These are phyloP conservation scores for Melanchra persicariae DNA, from an alignment of 2,888 invertebrate species.

Conservation along the genomic window DNA sequence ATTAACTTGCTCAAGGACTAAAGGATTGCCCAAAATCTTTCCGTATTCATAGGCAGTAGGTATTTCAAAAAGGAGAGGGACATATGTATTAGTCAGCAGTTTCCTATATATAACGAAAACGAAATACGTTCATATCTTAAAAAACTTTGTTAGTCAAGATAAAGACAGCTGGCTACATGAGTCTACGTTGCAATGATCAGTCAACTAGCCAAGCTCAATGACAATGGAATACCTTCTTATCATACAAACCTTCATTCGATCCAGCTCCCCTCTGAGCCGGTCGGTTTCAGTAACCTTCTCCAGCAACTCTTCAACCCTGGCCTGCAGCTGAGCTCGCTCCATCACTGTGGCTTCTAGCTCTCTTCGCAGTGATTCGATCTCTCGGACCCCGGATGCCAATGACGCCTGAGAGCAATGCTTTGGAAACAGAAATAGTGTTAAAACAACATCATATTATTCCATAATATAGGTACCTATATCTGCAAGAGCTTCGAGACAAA, in stretches of 20 bases:
- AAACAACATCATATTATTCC: neutral
- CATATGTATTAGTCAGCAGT: too few species aligned
- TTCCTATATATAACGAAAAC: neutral
- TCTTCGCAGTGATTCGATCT: conserved; percentile 92
- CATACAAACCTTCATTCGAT: conserved; percentile 92
- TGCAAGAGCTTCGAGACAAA: neutral
- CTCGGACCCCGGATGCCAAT: conserved; percentile 88
- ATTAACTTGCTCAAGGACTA: neutral
- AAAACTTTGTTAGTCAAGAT: neutral
- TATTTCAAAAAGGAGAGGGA: neutral
- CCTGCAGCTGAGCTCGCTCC: conserved; percentile 92
- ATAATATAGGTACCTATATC: too few species aligned
- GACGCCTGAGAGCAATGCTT: conserved; percentile 77
- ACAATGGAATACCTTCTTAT: conserved; percentile 7
- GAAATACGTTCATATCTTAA: neutral
- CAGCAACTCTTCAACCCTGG: conserved; percentile 91
- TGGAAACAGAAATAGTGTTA: neutral
- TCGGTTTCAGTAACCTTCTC: conserved; percentile 93
- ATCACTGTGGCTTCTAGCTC: conserved; percentile 92
- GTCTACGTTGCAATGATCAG: neutral
- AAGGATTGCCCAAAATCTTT: neutral
- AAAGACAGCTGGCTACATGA: conserved; percentile 1
- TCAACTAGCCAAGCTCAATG: conserved; percentile 11
- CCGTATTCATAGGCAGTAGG: neutral
- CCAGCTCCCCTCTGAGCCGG: conserved; percentile 92